These are phyloP conservation scores for Chelonus insularis DNA, from an alignment of 1,140 invertebrate genomes.

Conservation along the genomic window DNA sequence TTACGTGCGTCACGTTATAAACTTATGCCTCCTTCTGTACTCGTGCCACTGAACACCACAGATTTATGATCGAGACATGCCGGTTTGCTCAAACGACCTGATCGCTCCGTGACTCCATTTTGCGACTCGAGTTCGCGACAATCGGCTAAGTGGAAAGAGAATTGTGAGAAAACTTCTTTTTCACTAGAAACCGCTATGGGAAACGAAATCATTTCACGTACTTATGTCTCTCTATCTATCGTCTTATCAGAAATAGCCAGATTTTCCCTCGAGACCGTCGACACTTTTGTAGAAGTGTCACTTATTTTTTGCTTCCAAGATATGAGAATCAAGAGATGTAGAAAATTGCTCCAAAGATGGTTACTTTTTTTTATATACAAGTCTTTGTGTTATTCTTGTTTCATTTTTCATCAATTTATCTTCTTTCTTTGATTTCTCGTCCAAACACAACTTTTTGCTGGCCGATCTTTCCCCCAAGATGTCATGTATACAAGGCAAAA, in stretches of 20 bases:
- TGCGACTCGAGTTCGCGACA: slow-evolving; percentile 8
- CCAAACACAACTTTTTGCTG: too few species aligned
- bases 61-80: slow-evolving; percentile 51
- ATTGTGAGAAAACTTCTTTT: slow-evolving; percentile 1
- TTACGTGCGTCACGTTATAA: slow-evolving; percentile 44
- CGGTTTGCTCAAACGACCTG: slow-evolving; percentile 38
- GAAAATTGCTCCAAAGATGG: neutral
- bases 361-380: neutral
- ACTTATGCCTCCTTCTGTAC: slow-evolving; percentile 35
- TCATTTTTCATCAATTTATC: neutral
- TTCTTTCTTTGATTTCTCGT: neutral
- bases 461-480: too few species aligned
- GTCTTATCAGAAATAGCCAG: slow-evolving; percentile 7
- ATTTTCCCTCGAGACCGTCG: slow-evolving; percentile 16
- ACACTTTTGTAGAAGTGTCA: slow-evolving; percentile 17
- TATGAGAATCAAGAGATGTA: slow-evolving; percentile 9
- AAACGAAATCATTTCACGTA: slow-evolving; percentile 8
- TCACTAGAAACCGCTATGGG: neutral
- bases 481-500: too few species aligned
- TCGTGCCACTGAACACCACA: slow-evolving; percentile 39
- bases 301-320: neutral
- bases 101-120: slow-evolving; percentile 43
- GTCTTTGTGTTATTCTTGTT: neutral
- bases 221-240: slow-evolving; percentile 15
- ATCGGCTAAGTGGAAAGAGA: too few species aligned